These are phyloP conservation scores for Podarcis siculus DNA, from an alignment of 2,797 vertebrate genomes.

Conservation along the genomic window DNA sequence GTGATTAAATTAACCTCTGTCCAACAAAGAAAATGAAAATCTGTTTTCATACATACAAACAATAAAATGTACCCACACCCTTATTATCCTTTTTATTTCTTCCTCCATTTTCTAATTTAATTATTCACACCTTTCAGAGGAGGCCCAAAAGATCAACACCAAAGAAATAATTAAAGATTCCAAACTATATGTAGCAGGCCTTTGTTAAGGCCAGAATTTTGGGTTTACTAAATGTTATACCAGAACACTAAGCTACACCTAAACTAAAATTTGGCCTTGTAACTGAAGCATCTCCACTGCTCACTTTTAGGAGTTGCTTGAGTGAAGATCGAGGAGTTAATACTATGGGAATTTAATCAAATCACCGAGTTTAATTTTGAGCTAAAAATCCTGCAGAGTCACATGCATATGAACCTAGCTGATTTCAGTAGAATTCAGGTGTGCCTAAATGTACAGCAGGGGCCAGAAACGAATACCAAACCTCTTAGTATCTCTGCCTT, in stretches of 20 bases:
- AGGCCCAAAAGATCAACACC: constrained; percentile 64
- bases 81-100: constrained; percentile 50
- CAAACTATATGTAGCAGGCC: constrained; percentile 52
- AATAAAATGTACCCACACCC: constrained; percentile 61
- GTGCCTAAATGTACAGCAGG: not conserved
- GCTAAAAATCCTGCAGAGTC: not conserved
- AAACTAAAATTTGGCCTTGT: constrained; percentile 35
- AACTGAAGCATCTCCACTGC: not conserved
- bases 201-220: constrained; percentile 46
- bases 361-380: not conserved
- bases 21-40: constrained; percentile 66
- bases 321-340: constrained; percentile 14
- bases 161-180: constrained; percentile 51
- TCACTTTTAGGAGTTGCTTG: not conserved
- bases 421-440: not conserved
- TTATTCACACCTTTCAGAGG: constrained; percentile 65
- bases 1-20: constrained; percentile 74
- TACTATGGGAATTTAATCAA: constrained; percentile 15
- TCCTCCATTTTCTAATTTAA: constrained; percentile 60
- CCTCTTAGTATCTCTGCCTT: not conserved
- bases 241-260: constrained; percentile 49
- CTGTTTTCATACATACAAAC: constrained; percentile 70
- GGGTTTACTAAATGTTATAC: constrained; percentile 45
- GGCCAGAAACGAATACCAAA: not conserved
- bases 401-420: not conserved